Percentiles rank a stretch among this genome's conserved stretches.
phyloP scores from a whole-genome alignment of 2,888 invertebrate species.

The Eupithecia pulchellata region DNA sequence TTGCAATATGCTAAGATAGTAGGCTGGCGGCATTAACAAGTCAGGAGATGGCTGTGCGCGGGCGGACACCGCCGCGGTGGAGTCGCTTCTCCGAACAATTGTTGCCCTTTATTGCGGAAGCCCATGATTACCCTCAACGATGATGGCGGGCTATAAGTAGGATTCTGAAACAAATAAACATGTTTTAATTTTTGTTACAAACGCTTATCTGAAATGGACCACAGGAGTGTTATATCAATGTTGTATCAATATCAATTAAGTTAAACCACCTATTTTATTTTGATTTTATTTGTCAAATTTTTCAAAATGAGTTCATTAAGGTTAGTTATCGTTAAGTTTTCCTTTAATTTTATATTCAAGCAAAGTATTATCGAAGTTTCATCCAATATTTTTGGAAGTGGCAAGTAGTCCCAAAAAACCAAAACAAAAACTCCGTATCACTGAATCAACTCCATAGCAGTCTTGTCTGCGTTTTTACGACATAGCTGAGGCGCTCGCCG shows the following conservation, averaged over 20 bases:
- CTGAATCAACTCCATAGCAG: constrained; percentile 57
- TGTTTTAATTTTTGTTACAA: no score
- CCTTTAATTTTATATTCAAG: no score
- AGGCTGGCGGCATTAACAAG: constrained; percentile 83
- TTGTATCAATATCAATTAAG: no score
- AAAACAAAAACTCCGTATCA: not conserved
- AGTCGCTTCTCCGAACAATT: constrained; percentile 44
- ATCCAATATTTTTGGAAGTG: no score
- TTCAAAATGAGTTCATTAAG: no score
- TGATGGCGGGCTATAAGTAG: not conserved
- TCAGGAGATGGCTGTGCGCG: constrained; percentile 80
- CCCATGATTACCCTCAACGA: not conserved
- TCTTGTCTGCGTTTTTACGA: constrained; percentile 76
- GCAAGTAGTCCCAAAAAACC: no score
- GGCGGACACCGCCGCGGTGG: constrained; percentile 52
- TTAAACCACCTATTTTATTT: no score
- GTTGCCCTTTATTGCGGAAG: not conserved
- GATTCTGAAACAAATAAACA: no score
- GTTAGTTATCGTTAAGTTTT: no score
- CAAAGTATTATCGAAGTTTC: not conserved
- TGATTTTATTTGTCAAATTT: no score
- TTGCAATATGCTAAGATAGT: constrained; percentile 85
- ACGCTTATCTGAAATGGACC: no score
- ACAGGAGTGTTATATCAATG: no score
- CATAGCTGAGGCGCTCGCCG: constrained; percentile 73